Base-by-base conservation (phyloP, 2,113 vertebrate species). In the Holacanthus passer region DNA sequence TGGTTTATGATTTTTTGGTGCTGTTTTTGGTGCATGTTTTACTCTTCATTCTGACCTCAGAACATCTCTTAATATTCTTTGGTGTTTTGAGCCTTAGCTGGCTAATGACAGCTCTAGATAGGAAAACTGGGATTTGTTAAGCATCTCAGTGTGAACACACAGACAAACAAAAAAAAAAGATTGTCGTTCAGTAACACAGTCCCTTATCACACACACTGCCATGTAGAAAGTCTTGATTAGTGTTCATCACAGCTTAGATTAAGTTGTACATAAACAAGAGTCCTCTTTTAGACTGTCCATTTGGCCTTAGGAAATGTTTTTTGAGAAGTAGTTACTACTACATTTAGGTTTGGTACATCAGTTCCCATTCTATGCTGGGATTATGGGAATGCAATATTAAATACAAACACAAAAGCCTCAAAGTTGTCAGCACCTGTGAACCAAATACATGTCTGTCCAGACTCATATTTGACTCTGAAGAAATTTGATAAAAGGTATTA, bases 161-260 rank as follows among this genome's bases (percentile, higher is more conserved):
- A n/a, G n/a, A n/a, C n/a, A n/a, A n/a, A n/a, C 5, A 37, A 37
- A 37, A 5, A 37, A 5, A 37, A 3, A 5, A 7, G 35, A 37
- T 8, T 37, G 35, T 37, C 35, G 35, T 8, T 37, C 4, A 37
- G 35, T 37, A 7, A 5, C 35, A 37, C 35, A 37, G 35, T 37
- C 35, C 5, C 35, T 7, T 37, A n/a, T 37, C 5, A 75, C 12
- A 31, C 20, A 52, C 58, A 5, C 27, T 32, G 1, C 5, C 29
- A 22, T 7, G 3, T 7, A 37, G 32, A 48, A 24, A 59, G n/a
- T 32, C 41, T 27, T 4, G 24, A 24, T 11, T 16, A 14, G 16
- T 27, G 64, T 29, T 64, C 56, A 68, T 84, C 32, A 17, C 35
- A 45, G 73, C 52, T 78, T 48, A 77, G 56, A 84, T 77, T 63